Percentiles rank a stretch among this genome's conserved stretches.
These are phyloP conservation scores for Dugesia japonica DNA, from an alignment of 2,888 invertebrate species.

Conservation along the genomic window DNA sequence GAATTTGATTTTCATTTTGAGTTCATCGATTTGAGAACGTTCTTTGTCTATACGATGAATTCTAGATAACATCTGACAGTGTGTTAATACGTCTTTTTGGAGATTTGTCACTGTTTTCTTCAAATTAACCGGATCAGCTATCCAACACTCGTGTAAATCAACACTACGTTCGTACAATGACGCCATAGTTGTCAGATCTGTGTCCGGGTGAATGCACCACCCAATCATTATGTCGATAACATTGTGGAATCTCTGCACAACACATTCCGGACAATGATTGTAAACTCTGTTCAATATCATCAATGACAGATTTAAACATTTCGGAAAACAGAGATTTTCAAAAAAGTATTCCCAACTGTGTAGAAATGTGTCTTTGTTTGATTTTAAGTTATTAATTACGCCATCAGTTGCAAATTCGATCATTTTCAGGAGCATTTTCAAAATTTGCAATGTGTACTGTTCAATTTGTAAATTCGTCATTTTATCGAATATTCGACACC, in stretches of 20 bases:
- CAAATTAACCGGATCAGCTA: background rate
- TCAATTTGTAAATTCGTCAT: slow-evolving; percentile 3
- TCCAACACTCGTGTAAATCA: background rate
- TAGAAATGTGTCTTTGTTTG: background rate
- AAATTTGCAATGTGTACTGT: background rate
- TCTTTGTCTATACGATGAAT: slow-evolving; percentile 5
- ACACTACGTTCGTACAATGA: background rate
- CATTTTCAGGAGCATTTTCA: background rate
- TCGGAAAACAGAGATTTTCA: slow-evolving; percentile 2
- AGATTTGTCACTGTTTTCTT: background rate
- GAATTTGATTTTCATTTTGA: background rate
- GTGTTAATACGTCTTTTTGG: background rate
- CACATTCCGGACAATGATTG: background rate
- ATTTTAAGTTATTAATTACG: background rate
- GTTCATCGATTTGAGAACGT: background rate
- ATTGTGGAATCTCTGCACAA: background rate
- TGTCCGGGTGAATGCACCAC: background rate
- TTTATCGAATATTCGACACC: slow-evolving; percentile 1
- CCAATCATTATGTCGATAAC: slow-evolving; percentile 11
- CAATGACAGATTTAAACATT: background rate
- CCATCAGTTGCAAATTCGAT: background rate
- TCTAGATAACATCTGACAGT: background rate
- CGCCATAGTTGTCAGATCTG: background rate
- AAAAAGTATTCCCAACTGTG: background rate
- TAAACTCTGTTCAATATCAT: background rate